Base-by-base conservation (phyloP, 2,888 invertebrate species). In the Drosophila neonasuta region DNA sequence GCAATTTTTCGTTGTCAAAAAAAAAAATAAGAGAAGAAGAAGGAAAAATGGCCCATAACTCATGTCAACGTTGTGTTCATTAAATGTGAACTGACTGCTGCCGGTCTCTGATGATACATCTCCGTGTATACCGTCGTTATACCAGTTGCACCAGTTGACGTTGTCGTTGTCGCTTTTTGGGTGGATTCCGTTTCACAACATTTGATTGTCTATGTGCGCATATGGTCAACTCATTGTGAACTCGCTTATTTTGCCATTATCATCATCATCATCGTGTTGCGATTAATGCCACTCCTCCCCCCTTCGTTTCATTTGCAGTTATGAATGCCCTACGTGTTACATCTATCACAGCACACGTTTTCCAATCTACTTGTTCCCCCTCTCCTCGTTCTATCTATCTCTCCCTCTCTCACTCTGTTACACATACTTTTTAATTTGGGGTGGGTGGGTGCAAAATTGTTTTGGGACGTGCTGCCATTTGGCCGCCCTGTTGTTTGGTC, bases 1-100 rank as follows among this genome's bases (percentile, higher is more conserved):
- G n/a, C n/a, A n/a, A n/a, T n/a, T n/a, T n/a, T n/a, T n/a, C n/a
- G n/a, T n/a, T n/a, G n/a, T n/a, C n/a, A n/a, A 61, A 67, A 69
- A 75, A 79, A 56, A 62, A 15, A 67, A 69, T 44, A 32, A 10
- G 10, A 32, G 10, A 32, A 32, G 3, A 10, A n/a, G 6, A 59
- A 56, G 56, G 56, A 64, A 75, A 77, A 68, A 64, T 80, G 77
- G 69, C 59, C 68, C 79, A 80, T 84, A 83, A 83, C 68, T 80
- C 84, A 83, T 80, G 83, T 80, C 83, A 80, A 68, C 80, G 75
- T 63, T 63, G 71, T 83, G 80, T 80, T 80, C 84, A 80, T 80
- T 80, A 83, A 80, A 83, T 80, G 71, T 76, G 71, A 74, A 71
- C 71, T 69, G 74, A 68, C 66, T 48, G 9, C 68, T 59, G 36